phyloP scores from a whole-genome alignment of 92 coral and sea anemone genomes.

The Bergia puertoricense region DNA sequence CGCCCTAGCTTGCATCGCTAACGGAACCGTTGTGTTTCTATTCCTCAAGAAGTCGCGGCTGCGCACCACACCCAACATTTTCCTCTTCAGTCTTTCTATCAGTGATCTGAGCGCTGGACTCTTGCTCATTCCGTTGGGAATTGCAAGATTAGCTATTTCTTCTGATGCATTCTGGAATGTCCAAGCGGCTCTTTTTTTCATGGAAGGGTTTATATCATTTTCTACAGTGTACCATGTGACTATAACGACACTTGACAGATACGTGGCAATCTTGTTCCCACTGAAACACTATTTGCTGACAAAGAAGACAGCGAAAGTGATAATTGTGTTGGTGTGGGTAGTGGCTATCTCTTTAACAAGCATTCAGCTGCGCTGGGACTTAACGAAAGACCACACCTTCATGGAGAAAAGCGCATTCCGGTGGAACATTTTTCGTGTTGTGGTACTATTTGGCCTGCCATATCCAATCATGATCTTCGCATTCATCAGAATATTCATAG shows the following conservation, averaged over 20 bases:
- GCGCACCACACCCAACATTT: background rate
- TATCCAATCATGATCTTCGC: slow-evolving; percentile 59
- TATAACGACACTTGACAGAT: slow-evolving; percentile 48
- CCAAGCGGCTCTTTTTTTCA: background rate
- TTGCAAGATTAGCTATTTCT: background rate
- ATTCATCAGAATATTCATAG: slow-evolving; percentile 56
- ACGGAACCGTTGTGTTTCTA: background rate
- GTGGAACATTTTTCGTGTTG: slow-evolving; percentile 53
- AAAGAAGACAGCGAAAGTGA: slow-evolving; percentile 39
- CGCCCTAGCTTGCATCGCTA: background rate
- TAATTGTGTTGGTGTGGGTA: slow-evolving; percentile 58
- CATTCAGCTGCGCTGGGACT: slow-evolving; percentile 52
- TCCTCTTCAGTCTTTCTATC: background rate
- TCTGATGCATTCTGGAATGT: background rate
- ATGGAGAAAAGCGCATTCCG: background rate
- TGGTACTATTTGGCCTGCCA: slow-evolving; percentile 61
- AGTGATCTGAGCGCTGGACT: background rate
- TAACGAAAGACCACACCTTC: background rate
- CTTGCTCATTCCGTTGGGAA: too few relatives aligned
- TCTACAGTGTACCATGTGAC: too few relatives aligned
- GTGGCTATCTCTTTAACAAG: slow-evolving; percentile 45
- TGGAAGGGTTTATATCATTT: background rate
- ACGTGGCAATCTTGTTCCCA: slow-evolving; percentile 67
- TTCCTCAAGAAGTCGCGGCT: background rate
- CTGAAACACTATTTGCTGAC: slow-evolving; percentile 59